These are phyloP conservation scores for Pipistrellus nathusii DNA, from an alignment of 2,797 vertebrate species.

Conservation along the genomic window DNA sequence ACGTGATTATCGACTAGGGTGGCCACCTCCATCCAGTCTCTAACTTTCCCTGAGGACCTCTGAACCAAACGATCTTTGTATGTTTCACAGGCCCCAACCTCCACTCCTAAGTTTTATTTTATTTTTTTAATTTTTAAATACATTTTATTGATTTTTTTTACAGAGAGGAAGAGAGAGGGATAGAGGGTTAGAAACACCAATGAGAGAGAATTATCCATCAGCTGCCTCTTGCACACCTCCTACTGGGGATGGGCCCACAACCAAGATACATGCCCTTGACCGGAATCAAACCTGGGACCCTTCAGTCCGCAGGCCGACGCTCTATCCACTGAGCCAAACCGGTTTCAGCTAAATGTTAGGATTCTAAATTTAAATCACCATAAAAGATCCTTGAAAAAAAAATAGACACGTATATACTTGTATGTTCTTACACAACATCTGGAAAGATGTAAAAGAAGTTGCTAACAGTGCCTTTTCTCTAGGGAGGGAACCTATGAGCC, in stretches of 20 bases:
- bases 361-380: conserved; percentile 19
- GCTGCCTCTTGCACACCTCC: too few species aligned
- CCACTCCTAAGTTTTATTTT: not conserved
- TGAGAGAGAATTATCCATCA: too few species aligned
- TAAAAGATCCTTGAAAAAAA: conserved; percentile 1
- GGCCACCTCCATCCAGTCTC: not conserved
- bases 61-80: not conserved
- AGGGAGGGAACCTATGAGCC: not conserved
- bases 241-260: too few species aligned
- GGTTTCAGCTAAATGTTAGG: not conserved
- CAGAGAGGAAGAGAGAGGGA: too few species aligned
- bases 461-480: not conserved
- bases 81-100: not conserved
- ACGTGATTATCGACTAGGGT: not conserved
- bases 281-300: too few species aligned
- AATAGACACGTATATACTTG: not conserved
- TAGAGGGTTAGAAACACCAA: too few species aligned
- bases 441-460: not conserved
- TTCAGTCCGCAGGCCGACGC: too few species aligned
- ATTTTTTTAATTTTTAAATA: not conserved
- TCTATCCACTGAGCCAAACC: too few species aligned
- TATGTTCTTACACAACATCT: not conserved
- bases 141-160: too few species aligned
- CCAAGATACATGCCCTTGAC: too few species aligned
- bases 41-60: not conserved